These are phyloP conservation scores for Epiblema foenella DNA, from an alignment of 2,888 invertebrate species.

Conservation along the genomic window DNA sequence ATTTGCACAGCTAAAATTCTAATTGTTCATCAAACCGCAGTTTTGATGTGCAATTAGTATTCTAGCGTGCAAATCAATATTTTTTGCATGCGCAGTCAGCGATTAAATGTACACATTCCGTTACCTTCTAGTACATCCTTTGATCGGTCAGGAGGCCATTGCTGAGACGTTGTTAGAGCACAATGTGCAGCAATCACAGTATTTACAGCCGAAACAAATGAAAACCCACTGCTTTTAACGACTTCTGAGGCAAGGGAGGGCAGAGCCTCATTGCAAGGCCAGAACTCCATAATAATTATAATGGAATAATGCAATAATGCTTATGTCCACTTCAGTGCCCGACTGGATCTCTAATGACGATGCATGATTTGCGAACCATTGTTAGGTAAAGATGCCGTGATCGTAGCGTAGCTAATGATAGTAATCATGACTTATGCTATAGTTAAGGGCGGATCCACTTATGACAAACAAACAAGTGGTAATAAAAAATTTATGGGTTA, in stretches of 20 bases:
- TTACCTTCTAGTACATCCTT: slow-evolving; percentile 55
- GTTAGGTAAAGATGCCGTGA: slow-evolving; percentile 22
- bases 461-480: background rate
- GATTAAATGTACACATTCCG: too few relatives aligned
- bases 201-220: slow-evolving; percentile 63
- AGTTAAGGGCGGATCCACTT: slow-evolving; percentile 10
- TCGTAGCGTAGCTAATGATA: slow-evolving; percentile 36
- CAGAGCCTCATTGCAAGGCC: slow-evolving; percentile 39
- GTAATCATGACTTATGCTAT: slow-evolving; percentile 6
- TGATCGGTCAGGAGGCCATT: slow-evolving; percentile 77
- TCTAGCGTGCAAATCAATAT: too few relatives aligned
- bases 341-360: slow-evolving; percentile 18
- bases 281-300: slow-evolving; percentile 28
- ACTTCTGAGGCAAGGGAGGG: slow-evolving; percentile 8
- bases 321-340: background rate
- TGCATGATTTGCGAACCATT: background rate
- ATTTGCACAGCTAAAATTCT: too few relatives aligned
- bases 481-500: background rate
- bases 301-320: too few relatives aligned
- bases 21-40: too few relatives aligned
- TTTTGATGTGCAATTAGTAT: too few relatives aligned
- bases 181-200: slow-evolving; percentile 81
- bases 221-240: slow-evolving; percentile 23
- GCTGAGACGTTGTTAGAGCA: slow-evolving; percentile 64
- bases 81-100: too few relatives aligned